These are phyloP conservation scores for Peromyscus melanophrys DNA, from an alignment of 2,797 vertebrate genomes.

Conservation along the genomic window DNA sequence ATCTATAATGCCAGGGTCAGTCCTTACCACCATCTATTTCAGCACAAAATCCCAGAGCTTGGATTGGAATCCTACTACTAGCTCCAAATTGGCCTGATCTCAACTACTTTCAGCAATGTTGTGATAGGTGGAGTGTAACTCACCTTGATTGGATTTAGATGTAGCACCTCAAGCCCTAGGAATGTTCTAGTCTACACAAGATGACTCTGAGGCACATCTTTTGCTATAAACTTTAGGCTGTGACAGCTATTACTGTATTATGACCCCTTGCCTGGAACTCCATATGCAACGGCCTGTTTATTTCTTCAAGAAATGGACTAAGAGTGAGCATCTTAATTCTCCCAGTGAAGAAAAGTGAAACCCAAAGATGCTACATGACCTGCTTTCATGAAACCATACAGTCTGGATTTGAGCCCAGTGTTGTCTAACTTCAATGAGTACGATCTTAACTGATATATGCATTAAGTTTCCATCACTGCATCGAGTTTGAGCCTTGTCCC, in stretches of 20 bases:
- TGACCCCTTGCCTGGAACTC: not conserved
- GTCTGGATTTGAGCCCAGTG: not conserved
- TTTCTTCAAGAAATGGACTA: not conserved
- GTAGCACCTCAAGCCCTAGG: not conserved
- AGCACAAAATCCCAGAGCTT: not conserved
- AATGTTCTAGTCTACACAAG: not conserved
- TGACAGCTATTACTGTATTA: not conserved
- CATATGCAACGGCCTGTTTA: not conserved
- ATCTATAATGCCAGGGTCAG: not conserved
- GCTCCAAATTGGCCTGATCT: not conserved
- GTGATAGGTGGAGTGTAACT: not conserved
- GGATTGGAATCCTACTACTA: not conserved
- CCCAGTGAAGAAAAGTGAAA: not conserved
- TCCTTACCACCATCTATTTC: not conserved
- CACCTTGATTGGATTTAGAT: not conserved
- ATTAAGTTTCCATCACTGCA: not conserved
- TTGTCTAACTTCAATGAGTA: not conserved
- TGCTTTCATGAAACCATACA: not conserved
- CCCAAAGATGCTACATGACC: not conserved
- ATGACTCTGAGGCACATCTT: not conserved
- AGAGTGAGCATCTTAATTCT: not conserved
- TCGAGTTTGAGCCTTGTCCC: not conserved
- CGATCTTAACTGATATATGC: not conserved
- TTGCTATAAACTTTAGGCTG: no score
- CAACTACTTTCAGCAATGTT: not conserved